Evolutionary conservation across 2,113 vertebrate species (phyloP).

Genomic region (Rhinoderma darwinii): DNA sequence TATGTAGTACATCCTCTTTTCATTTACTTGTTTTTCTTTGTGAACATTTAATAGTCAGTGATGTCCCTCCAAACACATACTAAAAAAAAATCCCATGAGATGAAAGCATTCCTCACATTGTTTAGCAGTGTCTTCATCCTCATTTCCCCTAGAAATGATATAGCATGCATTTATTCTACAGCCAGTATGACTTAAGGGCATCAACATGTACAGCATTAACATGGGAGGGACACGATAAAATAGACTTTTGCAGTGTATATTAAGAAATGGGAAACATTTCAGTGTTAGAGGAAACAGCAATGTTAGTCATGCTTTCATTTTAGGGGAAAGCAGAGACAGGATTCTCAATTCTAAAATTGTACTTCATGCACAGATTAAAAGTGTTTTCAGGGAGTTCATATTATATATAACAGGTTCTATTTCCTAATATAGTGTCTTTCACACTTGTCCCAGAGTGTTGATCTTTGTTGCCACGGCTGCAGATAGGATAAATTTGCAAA

Average conservation of each 20-base stretch:
- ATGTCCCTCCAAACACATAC: slow-evolving; percentile 49
- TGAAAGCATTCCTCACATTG: slow-evolving; percentile 56
- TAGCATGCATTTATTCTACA: slow-evolving; percentile 45
- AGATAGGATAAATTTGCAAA: neutral
- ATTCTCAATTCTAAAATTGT: neutral
- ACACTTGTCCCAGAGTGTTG: neutral
- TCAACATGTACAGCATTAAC: slow-evolving; percentile 47
- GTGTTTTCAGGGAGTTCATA: neutral
- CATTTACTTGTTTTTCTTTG: slow-evolving; percentile 41
- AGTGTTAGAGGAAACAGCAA: slow-evolving; percentile 25
- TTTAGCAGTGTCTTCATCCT: slow-evolving; percentile 47
- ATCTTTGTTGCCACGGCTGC: neutral
- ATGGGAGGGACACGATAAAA: slow-evolving; percentile 40
- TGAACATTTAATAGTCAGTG: slow-evolving; percentile 30
- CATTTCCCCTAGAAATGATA: slow-evolving; percentile 38
- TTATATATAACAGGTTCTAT: neutral
- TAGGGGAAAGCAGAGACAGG: neutral
- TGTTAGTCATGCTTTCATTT: neutral
- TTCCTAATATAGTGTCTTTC: neutral
- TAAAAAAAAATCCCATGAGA: slow-evolving; percentile 41
- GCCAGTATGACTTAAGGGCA: slow-evolving; percentile 51
- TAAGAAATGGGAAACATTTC: neutral
- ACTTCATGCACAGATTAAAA: neutral
- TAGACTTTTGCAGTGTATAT: neutral
- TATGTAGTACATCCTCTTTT: neutral